Evolutionary conservation across 2,113 vertebrate species (phyloP).

Genomic region (Falcunculus frontatus): DNA sequence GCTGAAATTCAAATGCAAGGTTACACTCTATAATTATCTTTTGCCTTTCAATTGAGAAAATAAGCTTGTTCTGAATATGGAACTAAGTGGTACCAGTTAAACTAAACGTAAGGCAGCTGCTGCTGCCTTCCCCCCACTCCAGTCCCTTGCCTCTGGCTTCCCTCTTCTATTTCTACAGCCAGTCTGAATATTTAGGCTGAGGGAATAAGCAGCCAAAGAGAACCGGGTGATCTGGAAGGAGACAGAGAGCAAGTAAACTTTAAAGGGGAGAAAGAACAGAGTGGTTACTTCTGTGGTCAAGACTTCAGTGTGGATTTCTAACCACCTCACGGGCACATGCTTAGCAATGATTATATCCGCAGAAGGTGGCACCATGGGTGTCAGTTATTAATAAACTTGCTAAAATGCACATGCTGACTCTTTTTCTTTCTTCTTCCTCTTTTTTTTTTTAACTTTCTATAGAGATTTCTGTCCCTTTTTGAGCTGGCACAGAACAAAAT

Average conservation of each 20-base stretch:
- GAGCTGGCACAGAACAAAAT: neutral
- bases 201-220: neutral
- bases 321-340: neutral
- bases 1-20: neutral
- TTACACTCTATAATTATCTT: neutral
- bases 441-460: neutral
- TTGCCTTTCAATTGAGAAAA: neutral
- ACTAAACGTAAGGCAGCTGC: neutral
- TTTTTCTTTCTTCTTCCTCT: neutral
- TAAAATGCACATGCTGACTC: neutral
- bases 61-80: neutral
- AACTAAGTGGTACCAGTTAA: constrained; percentile 6
- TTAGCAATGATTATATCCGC: neutral
- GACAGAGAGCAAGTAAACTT: neutral
- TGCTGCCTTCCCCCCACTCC: neutral
- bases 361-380: neutral
- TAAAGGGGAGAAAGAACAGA: neutral
- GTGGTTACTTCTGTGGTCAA: neutral
- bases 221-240: neutral
- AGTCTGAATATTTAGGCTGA: neutral
- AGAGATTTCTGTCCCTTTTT: neutral
- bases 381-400: neutral
- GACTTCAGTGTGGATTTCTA: neutral
- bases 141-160: neutral
- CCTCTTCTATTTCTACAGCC: neutral